phyloP scores from a whole-genome alignment of 2,113 vertebrate genomes.

The Chaenogobius annularis region DNA sequence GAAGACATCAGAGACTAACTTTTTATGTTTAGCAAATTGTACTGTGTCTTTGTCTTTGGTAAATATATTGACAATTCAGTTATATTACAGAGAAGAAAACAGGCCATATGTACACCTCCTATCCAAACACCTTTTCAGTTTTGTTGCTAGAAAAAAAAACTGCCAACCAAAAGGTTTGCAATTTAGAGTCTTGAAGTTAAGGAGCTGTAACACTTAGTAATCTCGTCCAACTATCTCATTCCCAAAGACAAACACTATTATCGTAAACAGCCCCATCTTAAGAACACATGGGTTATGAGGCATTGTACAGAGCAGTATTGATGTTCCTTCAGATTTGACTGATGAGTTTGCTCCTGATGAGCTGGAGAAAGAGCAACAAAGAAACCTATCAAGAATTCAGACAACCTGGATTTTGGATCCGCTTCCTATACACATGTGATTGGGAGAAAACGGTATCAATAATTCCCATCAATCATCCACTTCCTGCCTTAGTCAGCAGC shows the following conservation, averaged over 20 bases:
- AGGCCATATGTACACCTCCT: not conserved
- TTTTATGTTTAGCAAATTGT: not conserved
- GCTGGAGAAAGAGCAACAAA: slow-evolving; percentile 53
- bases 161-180: not conserved
- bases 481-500: slow-evolving; percentile 73
- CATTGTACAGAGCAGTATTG: slow-evolving; percentile 55
- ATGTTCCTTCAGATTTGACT: slow-evolving; percentile 66
- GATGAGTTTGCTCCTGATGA: slow-evolving; percentile 64
- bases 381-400: slow-evolving; percentile 58
- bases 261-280: not conserved
- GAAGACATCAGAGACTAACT: not conserved
- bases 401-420: slow-evolving; percentile 18
- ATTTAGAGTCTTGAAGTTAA: not conserved
- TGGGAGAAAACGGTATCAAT: slow-evolving; percentile 62
- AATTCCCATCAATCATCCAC: slow-evolving; percentile 74
- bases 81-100: not conserved
- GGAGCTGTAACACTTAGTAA: not conserved
- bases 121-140: not conserved
- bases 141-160: not conserved
- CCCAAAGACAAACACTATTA: not conserved
- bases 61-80: not conserved
- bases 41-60: not conserved
- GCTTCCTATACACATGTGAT: slow-evolving; percentile 41
- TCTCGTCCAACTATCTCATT: not conserved
- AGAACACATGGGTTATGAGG: slow-evolving; percentile 59